Evolutionary conservation across 2,888 invertebrate species (phyloP), one percentile per base, ranked within the genome.

Genomic region (Agrochola lychnidis): DNA sequence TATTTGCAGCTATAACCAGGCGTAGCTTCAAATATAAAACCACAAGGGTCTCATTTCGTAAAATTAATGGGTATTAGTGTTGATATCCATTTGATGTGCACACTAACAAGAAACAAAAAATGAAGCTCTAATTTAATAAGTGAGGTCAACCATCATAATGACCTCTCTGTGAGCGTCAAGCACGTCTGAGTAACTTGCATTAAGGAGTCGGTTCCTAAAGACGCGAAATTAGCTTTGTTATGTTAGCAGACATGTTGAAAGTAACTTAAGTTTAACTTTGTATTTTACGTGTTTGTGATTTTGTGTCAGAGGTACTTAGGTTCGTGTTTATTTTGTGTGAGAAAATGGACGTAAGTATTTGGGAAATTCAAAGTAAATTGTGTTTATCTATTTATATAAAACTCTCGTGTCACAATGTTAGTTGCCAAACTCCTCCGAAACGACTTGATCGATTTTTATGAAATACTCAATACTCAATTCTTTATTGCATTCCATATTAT

Each of bases 161-260:
- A 16, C 48, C 9, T 40, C 51, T 72, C 10, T 66, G 72, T n/a
- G 14, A 64, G 19, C 36, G 16, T 45, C 4, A 62, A 63, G 25
- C n/a, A 25, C 68, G 59, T 64, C 30, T 40, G 45, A 78, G 73
- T 69, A 42, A 40, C 69, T 76, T 56, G 25, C 66, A 56, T 64
- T 71, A 64, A 14, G 16, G 14, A 42, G n/a, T 56, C 14, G 6
- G 56, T 66, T 56, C 56, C 12, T 10, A 67, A 57, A 62, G 66
- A 67, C 30, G 69, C 22, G 5, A 36, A 82, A 67, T 67, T 59
- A 82, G 62, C 63, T 48, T 70, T 73, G 59, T 69, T 69, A 53
- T 22, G 30, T 70, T 48, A n/a, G 56, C 30, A 67, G 59, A 66
- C 51, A 51, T 70, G 57, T 76, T 36, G n/a, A 9, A 22, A 14